A percentile compares a stretch with the other conserved stretches of the same genome.
phyloP scores from a whole-genome alignment of 2,888 invertebrate genomes.

The Hydraecia micacea region DNA sequence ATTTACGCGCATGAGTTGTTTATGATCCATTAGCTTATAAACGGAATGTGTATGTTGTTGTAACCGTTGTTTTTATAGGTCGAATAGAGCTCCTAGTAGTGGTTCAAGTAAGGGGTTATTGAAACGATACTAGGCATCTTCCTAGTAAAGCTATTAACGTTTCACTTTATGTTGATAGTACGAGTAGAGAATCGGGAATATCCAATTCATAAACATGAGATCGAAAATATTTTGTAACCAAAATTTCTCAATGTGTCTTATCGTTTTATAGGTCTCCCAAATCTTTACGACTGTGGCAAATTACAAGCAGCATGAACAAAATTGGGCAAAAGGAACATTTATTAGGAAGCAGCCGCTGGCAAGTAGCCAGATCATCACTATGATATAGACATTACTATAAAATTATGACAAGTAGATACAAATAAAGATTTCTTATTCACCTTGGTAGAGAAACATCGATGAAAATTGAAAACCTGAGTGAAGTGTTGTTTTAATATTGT shows the following conservation, averaged over 20 bases:
- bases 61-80: constrained; percentile 26
- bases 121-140: not conserved
- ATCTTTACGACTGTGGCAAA: not conserved
- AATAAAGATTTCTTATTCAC: constrained; percentile 26
- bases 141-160: not conserved
- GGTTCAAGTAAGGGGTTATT: constrained; percentile 27
- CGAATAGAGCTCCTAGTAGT: not conserved
- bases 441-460: constrained; percentile 10
- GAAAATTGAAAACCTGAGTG: constrained; percentile 5
- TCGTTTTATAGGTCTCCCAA: not conserved
- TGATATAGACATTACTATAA: constrained; percentile 48
- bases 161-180: not conserved
- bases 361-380: constrained; percentile 41
- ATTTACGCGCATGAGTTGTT: constrained; percentile 50
- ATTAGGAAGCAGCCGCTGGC: constrained; percentile 46
- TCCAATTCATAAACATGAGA: not conserved
- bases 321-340: constrained; percentile 52
- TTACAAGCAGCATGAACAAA: constrained; percentile 33
- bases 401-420: constrained; percentile 34
- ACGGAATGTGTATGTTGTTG: constrained; percentile 31
- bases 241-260: not conserved
- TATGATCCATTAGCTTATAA: constrained; percentile 44
- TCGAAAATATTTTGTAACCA: not conserved
- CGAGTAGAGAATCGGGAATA: not conserved
- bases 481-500: not conserved